phyloP scores from a whole-genome alignment of 2,888 invertebrate genomes.

The Tetanocera ferruginea region DNA sequence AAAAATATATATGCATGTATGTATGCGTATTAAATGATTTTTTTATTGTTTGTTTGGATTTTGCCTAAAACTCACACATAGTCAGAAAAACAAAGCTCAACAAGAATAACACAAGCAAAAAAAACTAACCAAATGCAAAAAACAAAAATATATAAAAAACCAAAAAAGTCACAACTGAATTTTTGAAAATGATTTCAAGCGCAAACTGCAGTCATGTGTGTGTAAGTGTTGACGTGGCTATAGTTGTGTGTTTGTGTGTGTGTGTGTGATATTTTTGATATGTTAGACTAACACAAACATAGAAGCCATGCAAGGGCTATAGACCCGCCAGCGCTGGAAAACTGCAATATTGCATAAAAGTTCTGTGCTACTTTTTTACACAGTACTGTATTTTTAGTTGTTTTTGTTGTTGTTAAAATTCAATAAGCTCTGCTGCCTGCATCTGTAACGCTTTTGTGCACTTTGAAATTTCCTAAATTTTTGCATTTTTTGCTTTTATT shows the following conservation, averaged over 20 bases:
- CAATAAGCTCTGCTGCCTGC: constrained; percentile 25
- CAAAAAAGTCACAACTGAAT: constrained; percentile 39
- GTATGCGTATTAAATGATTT: constrained; percentile 5
- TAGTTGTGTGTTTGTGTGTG: constrained; percentile 38
- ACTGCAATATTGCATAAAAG: constrained; percentile 33
- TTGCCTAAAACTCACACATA: constrained; percentile 17
- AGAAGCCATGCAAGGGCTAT: neutral
- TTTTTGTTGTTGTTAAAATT: constrained; percentile 21
- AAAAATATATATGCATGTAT: no score
- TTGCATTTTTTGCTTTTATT: neutral
- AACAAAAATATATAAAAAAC: constrained; percentile 17
- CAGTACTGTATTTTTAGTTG: neutral
- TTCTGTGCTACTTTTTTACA: neutral
- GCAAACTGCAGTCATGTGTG: constrained; percentile 42
- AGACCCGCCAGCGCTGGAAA: constrained; percentile 20
- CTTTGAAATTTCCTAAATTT: neutral
- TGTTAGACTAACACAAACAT: neutral
- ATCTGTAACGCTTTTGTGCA: neutral
- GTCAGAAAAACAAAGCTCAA: constrained; percentile 2
- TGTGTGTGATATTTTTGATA: constrained; percentile 38
- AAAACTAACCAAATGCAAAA: constrained; percentile 35
- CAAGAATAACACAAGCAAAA: constrained; percentile 12
- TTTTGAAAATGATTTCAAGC: constrained; percentile 54
- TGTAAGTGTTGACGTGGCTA: constrained; percentile 41
- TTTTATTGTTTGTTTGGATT: constrained; percentile 18